Evolutionary conservation across 2,888 invertebrate genomes (phyloP).

Genomic region (Drosophila longiperda): DNA sequence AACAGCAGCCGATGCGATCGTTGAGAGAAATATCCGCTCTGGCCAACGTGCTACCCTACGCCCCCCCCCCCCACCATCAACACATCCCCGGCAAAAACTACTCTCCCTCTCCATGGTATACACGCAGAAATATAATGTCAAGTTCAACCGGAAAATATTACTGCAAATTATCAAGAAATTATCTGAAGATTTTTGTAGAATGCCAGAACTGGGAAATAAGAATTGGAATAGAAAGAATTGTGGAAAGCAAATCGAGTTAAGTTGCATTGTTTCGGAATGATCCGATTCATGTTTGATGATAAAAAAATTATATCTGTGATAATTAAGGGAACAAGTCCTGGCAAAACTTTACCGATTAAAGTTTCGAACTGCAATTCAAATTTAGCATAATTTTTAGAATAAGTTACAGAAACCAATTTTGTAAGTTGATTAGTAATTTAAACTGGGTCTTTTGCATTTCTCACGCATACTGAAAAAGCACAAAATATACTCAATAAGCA

Average conservation of each 20-base stretch:
- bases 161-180: not conserved
- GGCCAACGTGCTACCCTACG: not conserved
- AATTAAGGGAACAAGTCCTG: not conserved
- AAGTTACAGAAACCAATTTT: not conserved
- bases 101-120: not conserved
- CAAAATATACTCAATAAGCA: not conserved
- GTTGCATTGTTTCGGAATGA: not conserved
- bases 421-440: not conserved
- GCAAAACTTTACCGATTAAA: not conserved
- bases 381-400: not conserved
- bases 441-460: not conserved
- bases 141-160: not conserved
- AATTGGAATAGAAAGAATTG: not conserved
- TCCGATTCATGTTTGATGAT: not conserved
- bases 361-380: not conserved
- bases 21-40: slow-evolving; percentile 52
- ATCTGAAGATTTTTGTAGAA: not conserved
- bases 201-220: not conserved
- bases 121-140: not conserved
- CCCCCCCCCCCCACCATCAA: too few species aligned
- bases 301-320: too few species aligned
- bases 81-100: not conserved
- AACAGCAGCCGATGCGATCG: slow-evolving; percentile 35
- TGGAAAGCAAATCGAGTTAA: not conserved
- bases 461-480: not conserved